Conservation (phyloP, 1,140 invertebrate species). For the Whitmania pigra region DNA sequence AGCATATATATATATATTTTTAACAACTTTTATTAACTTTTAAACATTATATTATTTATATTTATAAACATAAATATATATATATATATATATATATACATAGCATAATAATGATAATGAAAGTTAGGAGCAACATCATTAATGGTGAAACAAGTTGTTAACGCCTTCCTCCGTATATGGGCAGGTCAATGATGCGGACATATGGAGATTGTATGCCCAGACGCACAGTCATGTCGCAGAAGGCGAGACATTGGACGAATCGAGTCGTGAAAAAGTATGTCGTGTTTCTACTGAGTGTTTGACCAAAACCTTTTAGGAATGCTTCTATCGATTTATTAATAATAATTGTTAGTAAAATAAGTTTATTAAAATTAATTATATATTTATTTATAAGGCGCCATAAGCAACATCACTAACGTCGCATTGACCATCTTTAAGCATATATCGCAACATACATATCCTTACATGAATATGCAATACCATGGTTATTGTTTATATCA, state of each 20-base stretch:
- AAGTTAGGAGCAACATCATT: background rate
- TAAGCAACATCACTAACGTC: background rate
- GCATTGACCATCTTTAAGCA: background rate
- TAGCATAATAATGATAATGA: too few relatives aligned
- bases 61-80: too few relatives aligned
- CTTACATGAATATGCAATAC: background rate
- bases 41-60: too few relatives aligned
- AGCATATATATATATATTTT: too few relatives aligned
- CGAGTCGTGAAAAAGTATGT: constrained; percentile 26
- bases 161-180: background rate
- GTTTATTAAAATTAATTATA: too few relatives aligned
- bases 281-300: background rate
- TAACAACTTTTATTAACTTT: too few relatives aligned
- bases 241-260: constrained; percentile 33
- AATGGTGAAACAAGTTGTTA: background rate
- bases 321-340: background rate
- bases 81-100: too few relatives aligned
- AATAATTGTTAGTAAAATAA: too few relatives aligned
- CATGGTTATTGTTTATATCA: too few relatives aligned
- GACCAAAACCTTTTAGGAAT: background rate
- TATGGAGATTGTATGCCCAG: constrained; percentile 68
- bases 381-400: too few relatives aligned
- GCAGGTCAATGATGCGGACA: constrained; percentile 52
- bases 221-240: constrained; percentile 37
- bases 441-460: background rate